These are phyloP conservation scores for Scolanthus callimorphus DNA, from an alignment of 92 coral and sea anemone genomes.

Conservation along the genomic window DNA sequence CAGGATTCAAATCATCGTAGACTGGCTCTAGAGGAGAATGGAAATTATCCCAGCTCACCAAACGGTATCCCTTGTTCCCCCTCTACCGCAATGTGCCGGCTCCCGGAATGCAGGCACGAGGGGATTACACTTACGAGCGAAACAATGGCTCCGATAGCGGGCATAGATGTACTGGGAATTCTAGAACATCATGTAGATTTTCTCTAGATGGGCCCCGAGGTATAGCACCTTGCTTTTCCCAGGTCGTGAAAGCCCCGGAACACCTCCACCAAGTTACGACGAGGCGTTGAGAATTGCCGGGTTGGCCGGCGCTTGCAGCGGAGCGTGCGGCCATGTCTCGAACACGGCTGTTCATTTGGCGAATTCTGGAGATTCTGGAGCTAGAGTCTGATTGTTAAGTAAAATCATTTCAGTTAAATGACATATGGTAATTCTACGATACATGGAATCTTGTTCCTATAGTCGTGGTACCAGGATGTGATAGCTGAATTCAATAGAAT, in stretches of 20 bases:
- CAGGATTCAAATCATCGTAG: conserved; percentile 8
- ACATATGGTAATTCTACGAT: no score
- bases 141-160: not conserved
- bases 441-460: no score
- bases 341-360: conserved; percentile 7
- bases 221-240: conserved; percentile 21
- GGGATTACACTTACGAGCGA: conserved; percentile 5
- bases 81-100: not conserved
- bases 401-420: no score
- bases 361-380: not conserved
- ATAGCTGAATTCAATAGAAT: no score
- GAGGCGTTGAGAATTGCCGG: conserved; percentile 28
- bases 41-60: not conserved
- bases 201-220: conserved; percentile 32
- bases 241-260: not conserved
- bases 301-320: not conserved
- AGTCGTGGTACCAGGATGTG: no score
- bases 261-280: conserved; percentile 41
- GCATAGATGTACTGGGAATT: no score
- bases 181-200: conserved; percentile 18
- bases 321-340: not conserved
- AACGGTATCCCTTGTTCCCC: conserved; percentile 7
- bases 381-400: not conserved
- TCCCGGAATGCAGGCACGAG: conserved; percentile 4
- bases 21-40: not conserved